Conservation (phyloP, 2,797 vertebrate species). For the Alauda arvensis region DNA sequence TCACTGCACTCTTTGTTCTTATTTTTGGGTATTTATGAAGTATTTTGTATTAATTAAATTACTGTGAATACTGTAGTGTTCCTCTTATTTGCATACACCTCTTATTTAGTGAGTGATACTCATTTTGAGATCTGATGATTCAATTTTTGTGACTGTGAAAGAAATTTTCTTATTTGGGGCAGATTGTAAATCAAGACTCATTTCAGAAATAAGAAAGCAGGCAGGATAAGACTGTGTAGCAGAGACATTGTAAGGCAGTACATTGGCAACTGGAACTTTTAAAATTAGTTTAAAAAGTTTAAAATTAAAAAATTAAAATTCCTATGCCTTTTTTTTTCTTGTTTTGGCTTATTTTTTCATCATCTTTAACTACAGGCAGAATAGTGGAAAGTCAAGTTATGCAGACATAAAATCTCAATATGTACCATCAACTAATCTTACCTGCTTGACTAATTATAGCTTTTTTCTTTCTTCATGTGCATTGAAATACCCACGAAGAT, state of each 20-base stretch:
- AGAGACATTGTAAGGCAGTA: neutral
- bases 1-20: neutral
- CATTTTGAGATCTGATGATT: neutral
- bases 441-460: neutral
- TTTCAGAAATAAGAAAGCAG: neutral
- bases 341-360: neutral
- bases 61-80: neutral
- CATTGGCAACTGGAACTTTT: neutral
- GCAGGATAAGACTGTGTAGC: neutral
- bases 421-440: conserved; percentile 47
- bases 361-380: neutral
- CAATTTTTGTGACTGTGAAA: neutral
- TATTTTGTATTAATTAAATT: neutral
- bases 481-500: neutral
- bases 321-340: neutral
- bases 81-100: neutral
- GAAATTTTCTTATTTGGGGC: neutral
- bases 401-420: neutral
- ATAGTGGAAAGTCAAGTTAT: neutral
- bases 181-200: neutral
- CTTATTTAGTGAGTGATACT: neutral
- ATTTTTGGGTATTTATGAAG: neutral
- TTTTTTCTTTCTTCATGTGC: neutral
- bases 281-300: neutral
- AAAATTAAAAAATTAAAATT: too few relatives aligned